Conservation (phyloP, 2,113 vertebrate species). For the Mohoua ochrocephala region DNA sequence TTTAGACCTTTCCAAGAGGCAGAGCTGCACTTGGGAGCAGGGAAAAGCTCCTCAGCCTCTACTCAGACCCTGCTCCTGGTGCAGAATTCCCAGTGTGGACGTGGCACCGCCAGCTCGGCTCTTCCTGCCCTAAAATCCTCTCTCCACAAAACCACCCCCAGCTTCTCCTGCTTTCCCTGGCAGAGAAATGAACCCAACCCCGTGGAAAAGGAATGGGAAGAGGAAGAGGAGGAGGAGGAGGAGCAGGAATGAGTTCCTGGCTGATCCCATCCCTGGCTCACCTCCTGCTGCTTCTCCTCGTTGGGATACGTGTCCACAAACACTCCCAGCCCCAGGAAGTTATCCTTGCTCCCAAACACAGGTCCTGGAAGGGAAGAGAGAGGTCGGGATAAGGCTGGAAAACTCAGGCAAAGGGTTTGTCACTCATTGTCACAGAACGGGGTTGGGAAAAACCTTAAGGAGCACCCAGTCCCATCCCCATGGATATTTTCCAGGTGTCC, state of each 20-base stretch:
- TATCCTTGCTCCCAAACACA: conserved; percentile 94
- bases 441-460: too few relatives aligned
- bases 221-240: not conserved
- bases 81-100: not conserved
- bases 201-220: not conserved
- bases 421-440: fast-evolving
- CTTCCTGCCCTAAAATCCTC: not conserved
- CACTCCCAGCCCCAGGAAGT: conserved; percentile 91
- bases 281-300: conserved; percentile 96
- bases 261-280: conserved; percentile 39
- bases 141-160: not conserved
- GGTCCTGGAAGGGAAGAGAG: conserved; percentile 74
- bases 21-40: not conserved
- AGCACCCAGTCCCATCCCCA: too few relatives aligned
- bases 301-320: conserved; percentile 98
- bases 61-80: not conserved
- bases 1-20: not conserved
- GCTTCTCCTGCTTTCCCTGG: too few relatives aligned
- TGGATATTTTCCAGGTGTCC: too few relatives aligned
- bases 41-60: not conserved
- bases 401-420: too few relatives aligned
- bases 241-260: not conserved
- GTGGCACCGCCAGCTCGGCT: not conserved
- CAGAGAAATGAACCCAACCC: too few relatives aligned
- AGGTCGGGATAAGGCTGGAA: not conserved